Evolutionary conservation across 2,797 vertebrate species (phyloP).

Genomic region (Tokudaia tokunoshimensis): DNA sequence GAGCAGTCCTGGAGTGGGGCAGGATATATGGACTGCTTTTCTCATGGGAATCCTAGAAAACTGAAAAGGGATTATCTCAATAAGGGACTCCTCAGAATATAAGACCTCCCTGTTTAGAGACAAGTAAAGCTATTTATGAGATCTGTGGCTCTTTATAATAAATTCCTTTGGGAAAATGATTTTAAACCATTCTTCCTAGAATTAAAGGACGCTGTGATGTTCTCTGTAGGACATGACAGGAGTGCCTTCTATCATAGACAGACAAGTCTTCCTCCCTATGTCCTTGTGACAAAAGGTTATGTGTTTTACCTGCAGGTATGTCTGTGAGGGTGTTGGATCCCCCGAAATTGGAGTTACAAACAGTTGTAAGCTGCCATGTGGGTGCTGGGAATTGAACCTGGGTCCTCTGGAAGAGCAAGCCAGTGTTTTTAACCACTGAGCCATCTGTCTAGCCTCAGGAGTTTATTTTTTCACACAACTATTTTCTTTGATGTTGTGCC

Average conservation of each 20-base stretch:
- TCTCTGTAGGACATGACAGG: neutral
- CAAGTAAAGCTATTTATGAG: constrained; percentile 28
- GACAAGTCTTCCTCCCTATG: neutral
- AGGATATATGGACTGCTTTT: neutral
- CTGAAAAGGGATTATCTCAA: constrained; percentile 20
- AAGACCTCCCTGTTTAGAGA: neutral
- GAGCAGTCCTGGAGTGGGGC: neutral
- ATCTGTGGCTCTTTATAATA: neutral
- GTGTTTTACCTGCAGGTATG: neutral
- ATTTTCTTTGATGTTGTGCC: neutral
- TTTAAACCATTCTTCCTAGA: constrained; percentile 43
- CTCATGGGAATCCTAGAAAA: constrained; percentile 42
- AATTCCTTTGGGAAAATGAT: constrained; percentile 18
- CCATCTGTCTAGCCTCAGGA: neutral
- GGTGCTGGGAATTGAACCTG: neutral
- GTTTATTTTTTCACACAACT: neutral
- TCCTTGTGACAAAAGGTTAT: neutral
- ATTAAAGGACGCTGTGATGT: neutral
- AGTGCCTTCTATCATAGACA: neutral
- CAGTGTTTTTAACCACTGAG: neutral
- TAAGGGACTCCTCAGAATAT: neutral
- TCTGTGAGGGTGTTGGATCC: neutral
- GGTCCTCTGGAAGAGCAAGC: neutral
- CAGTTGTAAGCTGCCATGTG: neutral
- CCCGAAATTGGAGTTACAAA: neutral